phyloP scores from a whole-genome alignment of 2,888 invertebrate genomes.

The Molorchus minor region DNA sequence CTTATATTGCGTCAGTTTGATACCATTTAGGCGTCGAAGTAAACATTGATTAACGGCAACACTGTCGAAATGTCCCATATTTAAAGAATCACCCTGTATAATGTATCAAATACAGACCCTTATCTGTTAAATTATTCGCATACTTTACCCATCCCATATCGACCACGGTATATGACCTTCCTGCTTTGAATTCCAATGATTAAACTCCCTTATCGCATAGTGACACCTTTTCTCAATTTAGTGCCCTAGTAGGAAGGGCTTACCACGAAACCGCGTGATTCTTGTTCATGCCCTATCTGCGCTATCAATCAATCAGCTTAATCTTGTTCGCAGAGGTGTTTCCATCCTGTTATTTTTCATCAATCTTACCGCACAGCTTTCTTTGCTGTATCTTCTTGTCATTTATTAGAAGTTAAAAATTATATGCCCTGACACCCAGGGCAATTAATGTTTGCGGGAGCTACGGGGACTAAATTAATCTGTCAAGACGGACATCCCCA shows the following conservation, averaged over 20 bases:
- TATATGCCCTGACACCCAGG: slow-evolving; percentile 24
- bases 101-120: no score
- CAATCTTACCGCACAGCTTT: slow-evolving; percentile 20
- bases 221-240: slow-evolving; percentile 20
- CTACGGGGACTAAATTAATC: slow-evolving; percentile 22
- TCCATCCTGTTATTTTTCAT: slow-evolving; percentile 32
- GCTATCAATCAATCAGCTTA: slow-evolving; percentile 33
- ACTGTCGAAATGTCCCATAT: no score
- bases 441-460: slow-evolving; percentile 21
- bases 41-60: no score
- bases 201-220: slow-evolving; percentile 12
- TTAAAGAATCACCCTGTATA: no score
- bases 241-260: slow-evolving; percentile 6
- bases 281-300: slow-evolving; percentile 20
- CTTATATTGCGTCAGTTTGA: no score
- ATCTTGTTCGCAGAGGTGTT: slow-evolving; percentile 26
- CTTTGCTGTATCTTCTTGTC: slow-evolving; percentile 18
- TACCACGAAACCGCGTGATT: slow-evolving; percentile 20
- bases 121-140: no score
- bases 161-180: no score
- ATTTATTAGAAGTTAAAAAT: slow-evolving; percentile 28
- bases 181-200: neutral
- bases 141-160: no score
- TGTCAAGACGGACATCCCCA: slow-evolving; percentile 8
- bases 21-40: no score